Evolutionary conservation across 2,113 vertebrate genomes (phyloP).

Genomic region (Hippocampus barbouri): DNA sequence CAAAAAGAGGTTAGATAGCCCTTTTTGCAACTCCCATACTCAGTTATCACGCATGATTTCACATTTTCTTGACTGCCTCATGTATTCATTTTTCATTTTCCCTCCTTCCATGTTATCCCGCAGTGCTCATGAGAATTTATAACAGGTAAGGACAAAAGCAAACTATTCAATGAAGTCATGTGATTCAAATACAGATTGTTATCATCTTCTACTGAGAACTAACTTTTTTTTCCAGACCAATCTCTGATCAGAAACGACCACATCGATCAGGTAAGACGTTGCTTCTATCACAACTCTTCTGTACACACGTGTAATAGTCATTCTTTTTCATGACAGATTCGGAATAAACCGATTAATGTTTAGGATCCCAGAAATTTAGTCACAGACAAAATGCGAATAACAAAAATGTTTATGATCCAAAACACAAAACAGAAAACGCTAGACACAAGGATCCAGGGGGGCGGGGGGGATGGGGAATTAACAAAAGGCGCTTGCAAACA

Average conservation of each 20-base stretch:
- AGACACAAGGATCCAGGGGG: too few species aligned
- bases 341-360: too few species aligned
- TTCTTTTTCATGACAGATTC: not conserved
- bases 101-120: slow-evolving; percentile 16
- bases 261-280: slow-evolving; percentile 69
- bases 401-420: too few species aligned
- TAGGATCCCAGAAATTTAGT: too few species aligned
- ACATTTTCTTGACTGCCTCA: not conserved
- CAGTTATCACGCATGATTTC: not conserved
- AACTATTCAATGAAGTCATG: not conserved
- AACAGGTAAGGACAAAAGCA: slow-evolving; percentile 61
- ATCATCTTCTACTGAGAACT: not conserved
- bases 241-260: slow-evolving; percentile 64
- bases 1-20: slow-evolving; percentile 62
- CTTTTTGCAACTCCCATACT: slow-evolving; percentile 6
- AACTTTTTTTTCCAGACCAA: slow-evolving; percentile 51
- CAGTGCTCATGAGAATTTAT: slow-evolving; percentile 74
- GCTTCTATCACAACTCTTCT: not conserved
- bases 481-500: too few species aligned
- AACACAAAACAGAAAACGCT: too few species aligned
- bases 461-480: too few species aligned
- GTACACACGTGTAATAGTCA: not conserved
- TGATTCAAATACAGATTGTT: too few species aligned
- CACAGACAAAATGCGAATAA: too few species aligned
- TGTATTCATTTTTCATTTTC: slow-evolving; percentile 10